A percentile compares a stretch with the other conserved stretches of the same genome.
phyloP scores from a whole-genome alignment of 2,797 vertebrate genomes.

The Stomatorhinus walkeri region DNA sequence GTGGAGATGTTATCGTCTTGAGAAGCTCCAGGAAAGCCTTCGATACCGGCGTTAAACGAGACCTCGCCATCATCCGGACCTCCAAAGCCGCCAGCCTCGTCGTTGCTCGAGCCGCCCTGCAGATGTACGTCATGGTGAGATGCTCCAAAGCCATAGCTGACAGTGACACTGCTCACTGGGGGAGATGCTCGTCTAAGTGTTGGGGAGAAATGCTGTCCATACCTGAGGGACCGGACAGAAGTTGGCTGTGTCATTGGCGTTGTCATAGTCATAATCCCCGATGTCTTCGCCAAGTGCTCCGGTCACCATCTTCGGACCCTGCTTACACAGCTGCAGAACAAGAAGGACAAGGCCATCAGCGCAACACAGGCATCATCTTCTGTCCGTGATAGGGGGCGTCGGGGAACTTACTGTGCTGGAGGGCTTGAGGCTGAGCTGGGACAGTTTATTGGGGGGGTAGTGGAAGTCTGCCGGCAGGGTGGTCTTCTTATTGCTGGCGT shows the following conservation, averaged over 20 bases:
- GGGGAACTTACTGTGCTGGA: constrained; percentile 59
- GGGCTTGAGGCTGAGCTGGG: constrained; percentile 77
- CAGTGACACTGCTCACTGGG: background rate
- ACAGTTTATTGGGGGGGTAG: constrained; percentile 66
- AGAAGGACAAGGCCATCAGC: background rate
- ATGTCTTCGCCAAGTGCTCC: constrained; percentile 68
- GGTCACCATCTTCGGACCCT: constrained; percentile 33
- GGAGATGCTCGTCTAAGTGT: background rate
- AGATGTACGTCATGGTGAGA: background rate
- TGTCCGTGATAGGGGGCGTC: background rate
- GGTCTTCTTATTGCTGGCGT: constrained; percentile 63
- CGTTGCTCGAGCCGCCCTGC: constrained; percentile 71
- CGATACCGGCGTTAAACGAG: constrained; percentile 37
- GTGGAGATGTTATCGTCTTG: constrained; percentile 47
- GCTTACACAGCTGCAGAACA: constrained; percentile 56
- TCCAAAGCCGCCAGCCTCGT: constrained; percentile 55
- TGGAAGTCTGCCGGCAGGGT: constrained; percentile 80
- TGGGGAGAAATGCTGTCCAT: constrained; percentile 3
- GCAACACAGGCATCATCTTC: background rate
- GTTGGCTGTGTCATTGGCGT: constrained; percentile 81
- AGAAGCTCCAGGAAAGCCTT: constrained; percentile 18
- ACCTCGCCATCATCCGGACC: constrained; percentile 42
- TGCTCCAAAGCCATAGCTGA: background rate
- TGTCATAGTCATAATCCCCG: constrained; percentile 83
- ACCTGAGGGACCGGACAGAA: constrained; percentile 88